Percentiles rank a stretch among this genome's conserved stretches.
Evolutionary conservation across 2,113 vertebrate genomes (phyloP).

Genomic region (Melanostigma gelatinosum): DNA sequence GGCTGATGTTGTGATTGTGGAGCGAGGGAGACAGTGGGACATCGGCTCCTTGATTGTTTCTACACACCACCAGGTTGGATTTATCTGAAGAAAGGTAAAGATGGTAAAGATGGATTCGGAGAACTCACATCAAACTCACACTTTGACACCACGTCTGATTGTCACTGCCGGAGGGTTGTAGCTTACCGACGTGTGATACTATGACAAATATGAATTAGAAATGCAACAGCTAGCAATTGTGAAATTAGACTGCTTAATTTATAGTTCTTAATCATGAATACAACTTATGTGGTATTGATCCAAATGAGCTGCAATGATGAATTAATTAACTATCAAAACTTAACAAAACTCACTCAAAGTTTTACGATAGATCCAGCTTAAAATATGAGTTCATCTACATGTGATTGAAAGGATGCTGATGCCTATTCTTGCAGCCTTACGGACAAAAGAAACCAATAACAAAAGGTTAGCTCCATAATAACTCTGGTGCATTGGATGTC

Average conservation of each 20-base stretch:
- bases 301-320: background rate
- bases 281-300: background rate
- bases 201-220: background rate
- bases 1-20: constrained; percentile 91
- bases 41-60: constrained; percentile 88
- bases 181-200: background rate
- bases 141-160: background rate
- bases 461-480: background rate
- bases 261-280: background rate
- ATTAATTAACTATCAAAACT: background rate
- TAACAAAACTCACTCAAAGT: background rate
- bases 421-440: background rate
- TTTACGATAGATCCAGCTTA: background rate
- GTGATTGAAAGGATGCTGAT: background rate
- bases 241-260: background rate
- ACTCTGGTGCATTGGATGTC: background rate
- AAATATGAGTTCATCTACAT: background rate
- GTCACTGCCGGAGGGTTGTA: background rate
- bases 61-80: constrained; percentile 94
- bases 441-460: background rate
- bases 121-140: background rate
- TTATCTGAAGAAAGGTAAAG: constrained; percentile 84
- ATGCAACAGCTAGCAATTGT: background rate
- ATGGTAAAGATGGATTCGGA: background rate
- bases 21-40: constrained; percentile 85